phyloP scores from a whole-genome alignment of 1,140 invertebrate genomes.

The Zaprionus capensis region DNA sequence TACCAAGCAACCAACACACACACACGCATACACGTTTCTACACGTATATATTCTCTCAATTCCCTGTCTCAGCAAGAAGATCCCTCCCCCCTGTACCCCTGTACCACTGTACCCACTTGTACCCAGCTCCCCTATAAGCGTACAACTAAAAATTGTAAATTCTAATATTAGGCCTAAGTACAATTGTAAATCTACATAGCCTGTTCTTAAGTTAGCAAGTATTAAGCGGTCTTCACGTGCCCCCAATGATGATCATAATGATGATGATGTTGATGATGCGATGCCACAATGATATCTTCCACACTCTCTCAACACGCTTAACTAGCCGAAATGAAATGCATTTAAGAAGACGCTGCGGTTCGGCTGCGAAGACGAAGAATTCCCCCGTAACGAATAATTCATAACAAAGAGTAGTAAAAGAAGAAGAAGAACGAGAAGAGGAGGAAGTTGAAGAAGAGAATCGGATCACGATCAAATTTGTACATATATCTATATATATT shows the following conservation, averaged over 20 bases:
- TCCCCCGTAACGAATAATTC: slow-evolving; percentile 14
- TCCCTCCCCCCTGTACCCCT: neutral
- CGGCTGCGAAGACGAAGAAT: slow-evolving; percentile 11
- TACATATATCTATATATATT: slow-evolving; percentile 50
- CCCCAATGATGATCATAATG: slow-evolving; percentile 2
- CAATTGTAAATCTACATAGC: slow-evolving; percentile 70
- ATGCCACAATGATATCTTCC: slow-evolving; percentile 10
- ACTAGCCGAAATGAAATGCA: slow-evolving; percentile 39
- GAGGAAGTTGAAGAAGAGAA: neutral
- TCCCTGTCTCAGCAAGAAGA: neutral
- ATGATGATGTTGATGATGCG: neutral
- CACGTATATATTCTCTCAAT: slow-evolving; percentile 15
- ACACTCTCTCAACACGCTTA: slow-evolving; percentile 21
- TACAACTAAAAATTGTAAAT: slow-evolving; percentile 68
- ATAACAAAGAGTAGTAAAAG: neutral
- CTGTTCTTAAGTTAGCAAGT: slow-evolving; percentile 71
- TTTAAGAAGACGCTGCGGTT: slow-evolving; percentile 39
- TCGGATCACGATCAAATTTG: slow-evolving; percentile 35
- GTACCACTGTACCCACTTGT: neutral
- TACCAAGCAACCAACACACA: neutral
- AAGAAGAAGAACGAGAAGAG: neutral
- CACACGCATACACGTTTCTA: slow-evolving; percentile 3
- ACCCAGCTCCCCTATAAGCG: slow-evolving; percentile 26
- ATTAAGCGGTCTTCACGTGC: slow-evolving; percentile 71
- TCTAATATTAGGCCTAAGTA: slow-evolving; percentile 75